Evolutionary conservation across 2,113 vertebrate species (phyloP), one percentile per base, ranked within the genome.

Genomic region (Pseudopipra pipra): DNA sequence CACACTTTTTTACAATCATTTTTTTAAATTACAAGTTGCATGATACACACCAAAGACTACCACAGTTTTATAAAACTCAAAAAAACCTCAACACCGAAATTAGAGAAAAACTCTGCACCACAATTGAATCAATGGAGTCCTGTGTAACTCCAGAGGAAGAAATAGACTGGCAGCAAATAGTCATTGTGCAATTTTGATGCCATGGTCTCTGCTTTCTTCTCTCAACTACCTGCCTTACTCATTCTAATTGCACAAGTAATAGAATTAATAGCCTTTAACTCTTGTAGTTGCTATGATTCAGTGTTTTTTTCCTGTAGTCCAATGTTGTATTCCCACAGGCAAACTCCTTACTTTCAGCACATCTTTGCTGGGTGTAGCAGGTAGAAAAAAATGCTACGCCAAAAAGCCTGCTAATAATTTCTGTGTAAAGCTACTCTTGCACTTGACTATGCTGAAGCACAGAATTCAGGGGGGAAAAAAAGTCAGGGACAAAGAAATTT

Each of bases 1-100:
- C 25, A 8, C 1, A 2, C 9, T 49, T 58, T 47, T 59, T 76
- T 11, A 72, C 16, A 66, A 37, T 13, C 10, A 0, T 9, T 51
- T 51, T 62, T 65, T 37, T 79, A 31, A 63, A 84, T 63, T 58
- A 33, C 46, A 56, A 76, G 79, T 65, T 31, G 12, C 22, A n/a
- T 75, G 70, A 80, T 23, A 14, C 6, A 51, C 30, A 68, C 21
- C 22, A 73, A 62, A 35, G 44, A 54, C n/a, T 54, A 35, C 1
- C 73, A 43, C 6, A 33, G 9, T 49, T 67, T 67, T 20, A 66
- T 71, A 70, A 41, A 51, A n/a, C 41, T 33, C 12, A 1, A 13
- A 35, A 68, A 56, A 76, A 3, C 6, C 24, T 65, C 22, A 75
- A 14, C 35, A 56, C 6, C 20, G 14, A 63, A 86, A 72, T n/a